Conservation (phyloP, 2,888 invertebrate genomes). For the Agrotis exclamationis region DNA sequence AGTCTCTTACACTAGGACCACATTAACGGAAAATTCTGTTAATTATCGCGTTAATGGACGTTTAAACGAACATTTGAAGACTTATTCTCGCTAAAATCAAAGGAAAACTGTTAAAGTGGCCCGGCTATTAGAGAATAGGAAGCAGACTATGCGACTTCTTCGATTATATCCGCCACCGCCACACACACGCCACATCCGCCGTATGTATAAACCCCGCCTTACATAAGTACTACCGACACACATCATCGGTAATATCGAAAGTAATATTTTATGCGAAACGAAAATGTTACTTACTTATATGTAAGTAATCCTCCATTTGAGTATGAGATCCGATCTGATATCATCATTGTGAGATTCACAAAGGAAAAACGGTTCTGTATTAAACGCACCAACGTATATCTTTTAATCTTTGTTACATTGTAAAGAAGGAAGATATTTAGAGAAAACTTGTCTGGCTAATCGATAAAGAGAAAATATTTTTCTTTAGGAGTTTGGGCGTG, state of each 20-base stretch:
- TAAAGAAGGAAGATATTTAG: slow-evolving; percentile 21
- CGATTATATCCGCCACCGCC: too few species aligned
- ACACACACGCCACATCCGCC: too few species aligned
- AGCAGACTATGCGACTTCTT: too few species aligned
- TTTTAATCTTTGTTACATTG: slow-evolving; percentile 12
- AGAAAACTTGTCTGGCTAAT: slow-evolving; percentile 21
- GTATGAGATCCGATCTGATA: slow-evolving; percentile 77
- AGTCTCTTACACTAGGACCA: too few species aligned
- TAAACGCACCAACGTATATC: slow-evolving; percentile 29
- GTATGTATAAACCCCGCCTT: too few species aligned
- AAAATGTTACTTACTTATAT: slow-evolving; percentile 56
- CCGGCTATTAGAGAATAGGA: too few species aligned
- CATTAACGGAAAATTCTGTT: too few species aligned
- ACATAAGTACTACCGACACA: slow-evolving; percentile 22
- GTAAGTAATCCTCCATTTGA: slow-evolving; percentile 77
- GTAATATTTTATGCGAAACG: slow-evolving; percentile 75
- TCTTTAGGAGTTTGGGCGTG: too few species aligned
- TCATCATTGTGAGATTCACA: slow-evolving; percentile 75
- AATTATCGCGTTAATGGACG: too few species aligned
- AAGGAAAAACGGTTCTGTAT: slow-evolving; percentile 70
- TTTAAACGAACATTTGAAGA: too few species aligned
- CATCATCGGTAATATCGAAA: slow-evolving; percentile 62
- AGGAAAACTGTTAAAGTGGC: too few species aligned
- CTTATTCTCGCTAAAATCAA: too few species aligned
- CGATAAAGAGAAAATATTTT: background rate